These are phyloP conservation scores for Scolopax rusticola DNA, from an alignment of 2,797 vertebrate species.

Conservation along the genomic window DNA sequence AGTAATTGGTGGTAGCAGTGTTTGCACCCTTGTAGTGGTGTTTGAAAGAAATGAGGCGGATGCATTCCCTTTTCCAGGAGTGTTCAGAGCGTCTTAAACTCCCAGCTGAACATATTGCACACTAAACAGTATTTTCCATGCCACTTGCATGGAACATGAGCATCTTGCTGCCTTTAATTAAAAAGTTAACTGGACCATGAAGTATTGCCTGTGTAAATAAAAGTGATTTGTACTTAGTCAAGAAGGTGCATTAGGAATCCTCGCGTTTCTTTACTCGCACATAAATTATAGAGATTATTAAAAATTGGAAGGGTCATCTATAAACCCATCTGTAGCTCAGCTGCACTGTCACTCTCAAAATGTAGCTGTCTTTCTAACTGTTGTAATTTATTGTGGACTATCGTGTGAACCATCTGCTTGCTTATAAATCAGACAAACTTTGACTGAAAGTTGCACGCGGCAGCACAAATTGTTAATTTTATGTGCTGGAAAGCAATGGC, in stretches of 20 bases:
- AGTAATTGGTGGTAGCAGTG: neutral
- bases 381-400: slow-evolving; percentile 73
- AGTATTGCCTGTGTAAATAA: slow-evolving; percentile 83
- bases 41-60: slow-evolving; percentile 35
- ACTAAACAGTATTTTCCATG: slow-evolving; percentile 75
- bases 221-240: slow-evolving; percentile 81
- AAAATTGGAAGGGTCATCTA: slow-evolving; percentile 77
- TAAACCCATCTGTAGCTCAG: slow-evolving; percentile 75
- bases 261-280: slow-evolving; percentile 75
- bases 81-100: slow-evolving; percentile 57
- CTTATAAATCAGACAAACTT: slow-evolving; percentile 66
- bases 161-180: slow-evolving; percentile 90
- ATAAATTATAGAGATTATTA: slow-evolving; percentile 83
- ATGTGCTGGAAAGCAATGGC: slow-evolving; percentile 50
- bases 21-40: neutral
- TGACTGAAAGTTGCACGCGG: slow-evolving; percentile 47
- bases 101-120: slow-evolving; percentile 73
- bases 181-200: slow-evolving; percentile 88
- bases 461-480: slow-evolving; percentile 56
- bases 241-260: slow-evolving; percentile 77
- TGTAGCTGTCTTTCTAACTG: slow-evolving; percentile 73
- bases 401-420: slow-evolving; percentile 72
- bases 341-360: slow-evolving; percentile 70
- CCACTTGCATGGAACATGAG: slow-evolving; percentile 80
- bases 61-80: neutral